Evolutionary conservation across 1,140 invertebrate genomes (phyloP), one percentile per base, ranked within the genome.

Genomic region (Heliothis subflexa): DNA sequence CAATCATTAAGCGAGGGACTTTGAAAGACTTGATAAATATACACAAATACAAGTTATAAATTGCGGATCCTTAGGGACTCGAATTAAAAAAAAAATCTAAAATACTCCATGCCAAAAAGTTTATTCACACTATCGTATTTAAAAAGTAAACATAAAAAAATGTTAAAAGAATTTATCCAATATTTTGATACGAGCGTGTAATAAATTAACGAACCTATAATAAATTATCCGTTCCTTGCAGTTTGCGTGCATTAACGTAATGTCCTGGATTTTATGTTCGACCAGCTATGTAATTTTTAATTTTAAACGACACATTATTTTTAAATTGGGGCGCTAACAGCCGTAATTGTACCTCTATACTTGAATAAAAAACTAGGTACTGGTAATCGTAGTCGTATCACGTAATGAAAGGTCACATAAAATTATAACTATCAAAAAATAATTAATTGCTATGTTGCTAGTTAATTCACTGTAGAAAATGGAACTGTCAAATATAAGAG

Each of bases 141-240:
- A 3, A 33, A 33, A 5, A 61, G 21, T 13, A 16, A 16, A 18
- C 10, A n/a, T 16, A 9, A 7, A 11, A 45, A 62, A 40, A 16
- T 64, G 45, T 14, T 64, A 40, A 64, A 64, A 21, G 16, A 57
- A 72, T 55, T 72, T 28, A 57, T 10, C 52, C 16, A 21, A 40
- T 45, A 72, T 45, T 57, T 72, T 57, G 7, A 57, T 57, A 45
- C 21, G 50, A 57, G 70, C n/a, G 50, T 18, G 52, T 33, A 57
- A 72, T 72, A 55, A 72, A 72, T 77, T 66, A 77, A 77, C 55
- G 21, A 16, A 3, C 18, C 21, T 40, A 59, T 78, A 78, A 71
- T 71, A 71, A 78, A 78, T 78, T 59, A 70, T 61, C 52, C 66
- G 76, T 66, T 78, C 55, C 54, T 78, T 71, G 66, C 64, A 78